These are phyloP conservation scores for Tympanuchus pallidicinctus DNA, from an alignment of 2,113 vertebrate genomes.

Conservation along the genomic window DNA sequence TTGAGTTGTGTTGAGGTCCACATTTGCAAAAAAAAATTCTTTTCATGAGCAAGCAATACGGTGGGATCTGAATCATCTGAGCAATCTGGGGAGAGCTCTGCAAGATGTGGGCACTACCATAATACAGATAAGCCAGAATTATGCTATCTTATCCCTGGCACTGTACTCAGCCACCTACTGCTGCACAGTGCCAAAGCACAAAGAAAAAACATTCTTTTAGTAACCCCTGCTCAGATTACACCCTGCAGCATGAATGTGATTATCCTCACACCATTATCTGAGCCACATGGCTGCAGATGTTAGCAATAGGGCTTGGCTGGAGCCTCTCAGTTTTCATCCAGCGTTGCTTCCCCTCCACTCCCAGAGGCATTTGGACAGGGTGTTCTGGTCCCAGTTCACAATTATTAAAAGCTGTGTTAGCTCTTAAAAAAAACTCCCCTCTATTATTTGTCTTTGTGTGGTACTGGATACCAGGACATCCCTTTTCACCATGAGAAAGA, in stretches of 20 bases:
- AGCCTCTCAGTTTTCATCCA: constrained; percentile 12
- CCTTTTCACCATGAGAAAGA: background rate
- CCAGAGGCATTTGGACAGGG: background rate
- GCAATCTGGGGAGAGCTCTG: background rate
- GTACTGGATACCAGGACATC: background rate
- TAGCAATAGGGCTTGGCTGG: constrained; percentile 1
- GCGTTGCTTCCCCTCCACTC: background rate
- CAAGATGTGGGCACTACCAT: background rate
- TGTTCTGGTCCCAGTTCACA: background rate
- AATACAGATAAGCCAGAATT: background rate
- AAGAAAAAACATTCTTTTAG: background rate
- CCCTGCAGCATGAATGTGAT: constrained; percentile 6
- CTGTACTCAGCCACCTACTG: background rate
- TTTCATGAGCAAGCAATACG: background rate
- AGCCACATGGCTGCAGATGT: constrained; percentile 45
- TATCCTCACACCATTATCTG: constrained; percentile 35
- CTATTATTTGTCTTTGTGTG: constrained; percentile 27
- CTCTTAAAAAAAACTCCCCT: constrained; percentile 15
- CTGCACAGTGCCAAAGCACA: background rate
- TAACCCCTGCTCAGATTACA: constrained; percentile 26
- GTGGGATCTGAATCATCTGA: background rate
- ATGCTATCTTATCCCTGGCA: background rate
- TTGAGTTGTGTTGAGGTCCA: background rate
- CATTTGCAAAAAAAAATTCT: background rate
- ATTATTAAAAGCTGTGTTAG: constrained; percentile 21